Percentiles rank a stretch among this genome's conserved stretches.
Conservation (phyloP, 2,888 invertebrate genomes). For the Notocelia uddmanniana region DNA sequence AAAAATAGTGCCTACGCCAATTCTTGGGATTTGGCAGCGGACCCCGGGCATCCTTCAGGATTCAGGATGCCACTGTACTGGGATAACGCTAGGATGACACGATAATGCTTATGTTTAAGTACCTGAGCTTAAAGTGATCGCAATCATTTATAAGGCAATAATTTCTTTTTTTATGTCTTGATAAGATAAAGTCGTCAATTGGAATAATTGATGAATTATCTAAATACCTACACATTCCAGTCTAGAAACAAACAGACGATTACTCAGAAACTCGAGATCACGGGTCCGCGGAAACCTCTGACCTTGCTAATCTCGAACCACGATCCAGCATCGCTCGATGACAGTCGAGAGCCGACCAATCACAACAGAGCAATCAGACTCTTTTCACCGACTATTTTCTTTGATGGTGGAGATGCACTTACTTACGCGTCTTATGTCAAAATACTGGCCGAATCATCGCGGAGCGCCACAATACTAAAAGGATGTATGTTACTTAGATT, state of each 20-base stretch:
- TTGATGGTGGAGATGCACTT: conserved; percentile 69
- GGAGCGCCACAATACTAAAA: conserved; percentile 41
- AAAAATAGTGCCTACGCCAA: no score
- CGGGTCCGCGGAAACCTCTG: conserved; percentile 52
- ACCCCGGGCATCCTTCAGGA: no score
- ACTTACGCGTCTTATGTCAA: conserved; percentile 18
- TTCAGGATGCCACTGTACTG: no score
- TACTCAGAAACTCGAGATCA: conserved; percentile 42
- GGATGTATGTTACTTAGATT: neutral
- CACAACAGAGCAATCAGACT: conserved; percentile 72
- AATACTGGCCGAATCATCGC: conserved; percentile 54
- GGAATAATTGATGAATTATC: conserved; percentile 27
- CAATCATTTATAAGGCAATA: neutral
- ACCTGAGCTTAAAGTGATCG: neutral
- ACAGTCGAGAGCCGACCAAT: conserved; percentile 64
- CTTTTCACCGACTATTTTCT: conserved; percentile 75
- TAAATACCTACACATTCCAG: conserved; percentile 31
- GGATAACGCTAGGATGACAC: no score
- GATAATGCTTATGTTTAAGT: no score
- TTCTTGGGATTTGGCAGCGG: no score
- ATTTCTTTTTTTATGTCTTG: neutral
- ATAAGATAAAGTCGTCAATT: conserved; percentile 6
- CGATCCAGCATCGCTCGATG: conserved; percentile 58
- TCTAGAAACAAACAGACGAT: conserved; percentile 35
- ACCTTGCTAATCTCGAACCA: conserved; percentile 63